phyloP scores from a whole-genome alignment of 2,113 vertebrate species.

The Cervus canadensis region DNA sequence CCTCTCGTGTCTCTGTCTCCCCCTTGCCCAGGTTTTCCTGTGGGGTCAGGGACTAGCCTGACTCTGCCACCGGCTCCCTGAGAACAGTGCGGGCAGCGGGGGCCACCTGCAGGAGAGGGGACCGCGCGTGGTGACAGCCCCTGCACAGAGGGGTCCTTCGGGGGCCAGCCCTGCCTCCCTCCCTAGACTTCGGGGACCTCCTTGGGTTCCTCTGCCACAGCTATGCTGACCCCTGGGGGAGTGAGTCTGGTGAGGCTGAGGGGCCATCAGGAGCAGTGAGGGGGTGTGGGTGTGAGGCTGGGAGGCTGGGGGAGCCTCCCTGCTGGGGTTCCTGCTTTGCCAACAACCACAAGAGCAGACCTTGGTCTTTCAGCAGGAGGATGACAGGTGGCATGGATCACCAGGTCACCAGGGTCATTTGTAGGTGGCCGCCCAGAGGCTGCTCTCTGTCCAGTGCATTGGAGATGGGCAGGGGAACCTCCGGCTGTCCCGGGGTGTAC shows the following conservation, averaged over 20 bases:
- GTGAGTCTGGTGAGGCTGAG: neutral
- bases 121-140: neutral
- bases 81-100: too few species aligned
- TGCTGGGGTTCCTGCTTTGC: neutral
- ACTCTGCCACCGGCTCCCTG: neutral
- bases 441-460: neutral
- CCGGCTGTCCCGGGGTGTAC: too few species aligned
- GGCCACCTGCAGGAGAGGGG: too few species aligned
- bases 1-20: neutral
- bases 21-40: neutral
- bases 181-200: neutral
- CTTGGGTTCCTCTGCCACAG: neutral
- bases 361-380: neutral
- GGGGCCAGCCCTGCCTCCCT: neutral
- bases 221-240: neutral
- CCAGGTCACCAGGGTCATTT: neutral
- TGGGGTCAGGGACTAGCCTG: neutral
- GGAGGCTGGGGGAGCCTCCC: neutral
- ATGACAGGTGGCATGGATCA: neutral
- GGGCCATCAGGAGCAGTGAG: neutral
- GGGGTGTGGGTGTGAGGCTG: neutral
- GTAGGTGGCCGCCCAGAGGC: too few species aligned
- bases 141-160: neutral
- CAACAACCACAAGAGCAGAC: neutral
- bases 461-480: neutral